phyloP scores from a whole-genome alignment of 2,888 invertebrate species.

The Drosophila stalkeri region DNA sequence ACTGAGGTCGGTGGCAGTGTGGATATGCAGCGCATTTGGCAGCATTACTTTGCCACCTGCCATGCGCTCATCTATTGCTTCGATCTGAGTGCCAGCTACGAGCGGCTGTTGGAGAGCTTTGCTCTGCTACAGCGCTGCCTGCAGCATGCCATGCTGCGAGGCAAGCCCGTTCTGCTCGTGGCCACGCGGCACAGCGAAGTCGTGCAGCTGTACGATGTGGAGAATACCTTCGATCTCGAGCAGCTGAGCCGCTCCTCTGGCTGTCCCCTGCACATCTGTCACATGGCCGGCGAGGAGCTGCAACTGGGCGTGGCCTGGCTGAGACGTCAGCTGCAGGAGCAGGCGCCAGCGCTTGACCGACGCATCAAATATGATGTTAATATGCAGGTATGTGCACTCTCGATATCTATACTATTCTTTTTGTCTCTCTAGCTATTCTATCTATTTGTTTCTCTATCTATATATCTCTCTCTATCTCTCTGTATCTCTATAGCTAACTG shows the following conservation, averaged over 20 bases:
- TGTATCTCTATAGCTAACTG: background rate
- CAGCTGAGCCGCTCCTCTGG: slow-evolving; percentile 65
- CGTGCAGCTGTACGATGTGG: slow-evolving; percentile 82
- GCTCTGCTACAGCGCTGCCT: slow-evolving; percentile 66
- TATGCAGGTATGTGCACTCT: slow-evolving; percentile 60
- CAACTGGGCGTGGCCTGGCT: slow-evolving; percentile 61
- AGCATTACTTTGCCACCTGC: slow-evolving; percentile 76
- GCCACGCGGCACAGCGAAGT: slow-evolving; percentile 75
- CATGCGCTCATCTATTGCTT: slow-evolving; percentile 80
- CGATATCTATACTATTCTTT: background rate
- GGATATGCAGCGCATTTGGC: slow-evolving; percentile 83
- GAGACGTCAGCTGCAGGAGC: slow-evolving; percentile 53
- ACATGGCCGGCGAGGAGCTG: slow-evolving; percentile 37
- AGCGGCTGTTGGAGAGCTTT: slow-evolving; percentile 65
- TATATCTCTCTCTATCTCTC: background rate
- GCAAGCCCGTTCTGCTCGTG: slow-evolving; percentile 81
- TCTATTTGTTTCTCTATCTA: background rate
- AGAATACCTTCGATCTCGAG: slow-evolving; percentile 78
- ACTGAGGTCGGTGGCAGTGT: slow-evolving; percentile 83
- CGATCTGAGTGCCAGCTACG: slow-evolving; percentile 69
- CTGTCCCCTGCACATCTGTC: slow-evolving; percentile 68
- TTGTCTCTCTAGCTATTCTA: background rate
- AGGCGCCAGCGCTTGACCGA: slow-evolving; percentile 50
- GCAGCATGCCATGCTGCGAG: slow-evolving; percentile 69
- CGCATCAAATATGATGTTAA: slow-evolving; percentile 78